Evolutionary conservation across 2,888 invertebrate species (phyloP), one percentile per base, ranked within the genome.

Genomic region (Steinernema hermaphroditum): DNA sequence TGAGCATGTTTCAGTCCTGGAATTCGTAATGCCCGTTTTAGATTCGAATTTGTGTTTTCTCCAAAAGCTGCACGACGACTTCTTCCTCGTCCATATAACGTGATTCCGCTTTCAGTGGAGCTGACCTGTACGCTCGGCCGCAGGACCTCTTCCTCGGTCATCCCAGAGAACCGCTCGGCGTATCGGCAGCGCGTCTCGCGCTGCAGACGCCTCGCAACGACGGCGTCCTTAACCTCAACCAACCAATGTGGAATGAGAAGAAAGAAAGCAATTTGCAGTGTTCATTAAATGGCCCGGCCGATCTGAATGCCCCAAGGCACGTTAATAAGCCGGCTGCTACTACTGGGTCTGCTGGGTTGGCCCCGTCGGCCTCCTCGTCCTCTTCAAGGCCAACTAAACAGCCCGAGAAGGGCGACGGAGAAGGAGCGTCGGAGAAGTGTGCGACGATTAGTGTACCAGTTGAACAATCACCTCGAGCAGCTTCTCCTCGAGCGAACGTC

Each of bases 211-310:
- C 32, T 14, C 32, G 62, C 27, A 2, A n/a, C 29, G 27, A 54
- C 19, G 54, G 12, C 54, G 54, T 14, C 22, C 62, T 32, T 2
- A 62, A 32, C 62, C 62, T 62, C 62, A 9, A 62, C 29, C 32
- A 62, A 62, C 32, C 32, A 19, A 62, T 32, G 62, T 62, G 62
- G 62, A 62, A 62, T 29, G 62, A 62, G 62, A 62, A 62, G 62
- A 62, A 62, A 14, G 62, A 62, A 29, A 12, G 62, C 62, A 62
- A 62, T 62, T 62, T 62, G 62, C 62, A 62, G 62, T 62, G 62
- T 62, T 62, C 62, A 62, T 62, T 62, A 62, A 62, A 62, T 62
- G 62, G 62, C 62, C 62, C 62, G 32, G 62, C 62, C 62, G 62
- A 62, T 62, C 62, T 24, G 62, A 62, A 32, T 62, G 62, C 62